Conservation (phyloP, 2,113 vertebrate species). For the Cyanoderma ruficeps region DNA sequence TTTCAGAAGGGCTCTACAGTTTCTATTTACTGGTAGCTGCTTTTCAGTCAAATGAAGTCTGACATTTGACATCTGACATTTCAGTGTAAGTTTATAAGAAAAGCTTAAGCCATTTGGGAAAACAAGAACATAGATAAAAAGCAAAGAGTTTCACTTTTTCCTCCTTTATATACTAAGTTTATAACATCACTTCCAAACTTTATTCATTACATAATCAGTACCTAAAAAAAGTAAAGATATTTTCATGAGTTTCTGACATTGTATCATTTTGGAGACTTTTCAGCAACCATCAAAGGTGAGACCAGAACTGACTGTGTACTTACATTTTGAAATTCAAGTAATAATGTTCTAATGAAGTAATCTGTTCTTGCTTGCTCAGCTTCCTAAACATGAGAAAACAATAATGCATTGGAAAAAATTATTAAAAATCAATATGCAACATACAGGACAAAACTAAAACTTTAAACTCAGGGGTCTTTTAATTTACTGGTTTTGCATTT, state of each 20-base stretch:
- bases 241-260: not conserved
- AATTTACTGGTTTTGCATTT: not conserved
- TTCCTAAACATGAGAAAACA: constrained; percentile 79
- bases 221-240: not conserved
- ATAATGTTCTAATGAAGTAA: constrained; percentile 90
- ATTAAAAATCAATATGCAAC: not conserved
- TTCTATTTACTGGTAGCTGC: not conserved
- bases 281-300: not conserved
- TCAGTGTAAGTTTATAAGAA: not conserved
- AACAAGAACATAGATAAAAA: not conserved
- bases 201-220: not conserved
- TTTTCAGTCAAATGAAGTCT: not conserved
- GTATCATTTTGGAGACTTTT: not conserved
- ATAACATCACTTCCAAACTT: not conserved
- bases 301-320: constrained; percentile 61
- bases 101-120: not conserved
- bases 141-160: not conserved
- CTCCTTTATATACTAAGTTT: not conserved
- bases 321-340: constrained; percentile 91
- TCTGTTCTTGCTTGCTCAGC: constrained; percentile 91
- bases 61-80: not conserved
- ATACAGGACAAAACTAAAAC: not conserved
- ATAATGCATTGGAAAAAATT: not conserved
- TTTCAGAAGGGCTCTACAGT: not conserved
- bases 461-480: not conserved